Evolutionary conservation across 2,113 vertebrate species (phyloP).

Genomic region (Plestiodon gilberti): DNA sequence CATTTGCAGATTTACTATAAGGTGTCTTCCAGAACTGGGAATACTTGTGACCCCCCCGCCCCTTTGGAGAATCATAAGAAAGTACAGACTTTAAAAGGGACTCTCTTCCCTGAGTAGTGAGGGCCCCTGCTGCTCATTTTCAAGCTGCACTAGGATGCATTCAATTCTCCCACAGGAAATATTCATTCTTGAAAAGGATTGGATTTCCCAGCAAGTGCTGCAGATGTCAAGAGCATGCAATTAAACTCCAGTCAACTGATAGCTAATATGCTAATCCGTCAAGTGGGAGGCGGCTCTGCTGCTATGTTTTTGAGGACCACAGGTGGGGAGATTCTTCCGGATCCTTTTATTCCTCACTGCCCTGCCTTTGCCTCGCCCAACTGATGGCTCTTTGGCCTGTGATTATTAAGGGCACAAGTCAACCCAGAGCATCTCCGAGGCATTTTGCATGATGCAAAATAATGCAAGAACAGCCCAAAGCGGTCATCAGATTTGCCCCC

Average conservation of each 20-base stretch:
- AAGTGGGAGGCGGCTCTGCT: not conserved
- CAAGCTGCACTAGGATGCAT: not conserved
- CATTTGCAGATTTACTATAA: not conserved
- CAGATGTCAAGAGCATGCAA: not conserved
- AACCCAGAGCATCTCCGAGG: not conserved
- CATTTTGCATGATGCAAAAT: not conserved
- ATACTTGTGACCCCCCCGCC: too few species aligned
- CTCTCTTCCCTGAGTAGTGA: not conserved
- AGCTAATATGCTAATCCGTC: not conserved
- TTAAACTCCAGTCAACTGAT: conserved; percentile 13
- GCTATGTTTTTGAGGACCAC: not conserved
- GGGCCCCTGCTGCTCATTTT: not conserved
- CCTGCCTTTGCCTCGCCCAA: not conserved
- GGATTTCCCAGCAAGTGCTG: not conserved
- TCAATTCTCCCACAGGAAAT: not conserved
- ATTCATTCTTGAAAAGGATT: not conserved
- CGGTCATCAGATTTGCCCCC: not conserved
- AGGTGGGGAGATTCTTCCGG: not conserved
- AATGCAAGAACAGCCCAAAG: too few species aligned
- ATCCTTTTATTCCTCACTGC: not conserved
- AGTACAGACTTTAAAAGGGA: not conserved
- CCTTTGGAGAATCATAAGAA: not conserved
- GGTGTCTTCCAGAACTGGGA: not conserved
- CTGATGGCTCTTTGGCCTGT: not conserved
- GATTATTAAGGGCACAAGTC: not conserved